phyloP scores from a whole-genome alignment of 2,113 vertebrate species.

The Oreochromis spilurus region DNA sequence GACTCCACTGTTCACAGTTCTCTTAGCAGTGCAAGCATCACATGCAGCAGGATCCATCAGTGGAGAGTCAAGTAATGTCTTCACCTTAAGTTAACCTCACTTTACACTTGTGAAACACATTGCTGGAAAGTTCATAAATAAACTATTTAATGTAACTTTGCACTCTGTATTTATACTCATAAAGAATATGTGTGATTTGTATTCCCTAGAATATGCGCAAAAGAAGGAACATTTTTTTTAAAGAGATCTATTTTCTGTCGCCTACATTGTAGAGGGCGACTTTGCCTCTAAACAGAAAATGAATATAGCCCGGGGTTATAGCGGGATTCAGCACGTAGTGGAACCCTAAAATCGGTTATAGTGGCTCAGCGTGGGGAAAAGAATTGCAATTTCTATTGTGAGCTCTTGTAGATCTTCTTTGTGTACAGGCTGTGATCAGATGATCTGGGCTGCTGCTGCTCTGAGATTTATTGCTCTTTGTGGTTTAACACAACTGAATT shows the following conservation, averaged over 20 bases:
- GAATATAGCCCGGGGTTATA: neutral
- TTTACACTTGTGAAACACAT: neutral
- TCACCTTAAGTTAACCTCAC: neutral
- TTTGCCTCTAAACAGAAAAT: neutral
- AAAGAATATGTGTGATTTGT: neutral
- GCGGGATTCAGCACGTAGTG: neutral
- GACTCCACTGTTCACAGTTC: neutral
- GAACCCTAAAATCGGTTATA: neutral
- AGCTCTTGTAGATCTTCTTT: neutral
- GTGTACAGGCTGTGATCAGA: neutral
- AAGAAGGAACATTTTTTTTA: neutral
- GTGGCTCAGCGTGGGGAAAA: neutral
- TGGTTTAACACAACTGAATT: neutral
- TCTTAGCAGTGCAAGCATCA: neutral
- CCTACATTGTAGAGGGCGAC: neutral
- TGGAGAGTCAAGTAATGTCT: neutral
- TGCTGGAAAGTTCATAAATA: neutral
- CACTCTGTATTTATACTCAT: neutral
- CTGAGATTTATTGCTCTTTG: neutral
- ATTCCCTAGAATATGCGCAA: neutral
- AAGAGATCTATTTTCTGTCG: neutral
- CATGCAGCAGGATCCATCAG: neutral
- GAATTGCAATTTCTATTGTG: fast-evolving
- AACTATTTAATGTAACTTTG: neutral
- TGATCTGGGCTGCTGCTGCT: neutral